Conservation (phyloP, 53 echinoderm and acorn worm genomes). For the Astropecten irregularis region DNA sequence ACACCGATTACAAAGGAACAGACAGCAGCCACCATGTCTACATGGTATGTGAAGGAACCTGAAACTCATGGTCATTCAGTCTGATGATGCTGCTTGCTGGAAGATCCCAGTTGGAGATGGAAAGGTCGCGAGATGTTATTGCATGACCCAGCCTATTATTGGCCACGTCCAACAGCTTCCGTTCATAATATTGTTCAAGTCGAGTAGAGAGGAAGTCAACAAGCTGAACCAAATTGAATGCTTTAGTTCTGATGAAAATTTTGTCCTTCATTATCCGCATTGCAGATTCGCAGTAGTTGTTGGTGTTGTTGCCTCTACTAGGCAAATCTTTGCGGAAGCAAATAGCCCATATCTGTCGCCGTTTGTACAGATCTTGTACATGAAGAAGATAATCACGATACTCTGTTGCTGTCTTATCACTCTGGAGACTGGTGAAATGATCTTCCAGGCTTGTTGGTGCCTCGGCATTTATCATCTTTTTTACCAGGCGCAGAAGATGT, state of each 20-base stretch:
- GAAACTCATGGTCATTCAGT: background rate
- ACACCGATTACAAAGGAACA: too few relatives aligned
- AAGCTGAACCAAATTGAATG: background rate
- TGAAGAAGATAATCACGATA: background rate
- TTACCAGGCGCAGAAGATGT: too few relatives aligned
- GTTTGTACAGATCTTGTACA: background rate
- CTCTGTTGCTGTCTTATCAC: background rate
- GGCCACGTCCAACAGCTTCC: background rate
- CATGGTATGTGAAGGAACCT: background rate
- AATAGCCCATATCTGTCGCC: background rate
- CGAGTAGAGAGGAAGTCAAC: background rate
- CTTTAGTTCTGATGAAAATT: background rate
- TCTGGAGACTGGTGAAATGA: background rate
- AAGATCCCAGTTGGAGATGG: background rate
- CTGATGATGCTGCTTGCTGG: background rate
- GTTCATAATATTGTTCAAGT: background rate
- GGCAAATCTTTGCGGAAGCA: background rate
- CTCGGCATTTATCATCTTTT: slow-evolving; percentile 33
- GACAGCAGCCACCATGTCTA: too few relatives aligned
- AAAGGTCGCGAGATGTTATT: background rate
- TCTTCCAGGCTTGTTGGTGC: background rate
- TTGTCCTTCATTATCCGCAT: background rate
- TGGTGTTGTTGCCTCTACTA: background rate
- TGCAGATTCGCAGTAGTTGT: background rate
- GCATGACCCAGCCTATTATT: too few relatives aligned